Percentiles rank a stretch among this genome's conserved stretches.
Evolutionary conservation across 1,140 invertebrate genomes (phyloP).

Genomic region (Luehdorfia chinensis): DNA sequence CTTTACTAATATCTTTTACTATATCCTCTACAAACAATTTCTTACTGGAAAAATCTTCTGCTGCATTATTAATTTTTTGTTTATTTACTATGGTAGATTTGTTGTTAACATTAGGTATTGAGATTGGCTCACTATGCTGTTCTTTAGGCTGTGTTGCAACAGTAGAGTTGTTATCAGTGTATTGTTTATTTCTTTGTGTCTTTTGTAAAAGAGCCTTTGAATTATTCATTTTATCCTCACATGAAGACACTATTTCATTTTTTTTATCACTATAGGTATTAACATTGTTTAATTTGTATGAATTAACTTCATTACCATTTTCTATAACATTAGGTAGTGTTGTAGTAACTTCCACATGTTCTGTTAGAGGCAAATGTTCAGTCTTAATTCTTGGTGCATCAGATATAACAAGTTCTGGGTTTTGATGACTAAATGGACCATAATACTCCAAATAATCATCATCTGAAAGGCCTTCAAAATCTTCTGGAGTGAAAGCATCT

Average conservation of each 20-base stretch:
- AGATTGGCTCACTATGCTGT: slow-evolving; percentile 22
- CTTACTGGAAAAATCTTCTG: background rate
- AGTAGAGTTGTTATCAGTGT: slow-evolving; percentile 7
- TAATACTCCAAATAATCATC: slow-evolving; percentile 39
- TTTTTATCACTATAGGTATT: slow-evolving; percentile 18
- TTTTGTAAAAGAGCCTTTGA: slow-evolving; percentile 46
- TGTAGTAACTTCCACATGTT: slow-evolving; percentile 31
- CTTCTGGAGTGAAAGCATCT: slow-evolving; percentile 53
- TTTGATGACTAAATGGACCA: slow-evolving; percentile 33
- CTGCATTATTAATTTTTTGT: background rate
- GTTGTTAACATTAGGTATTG: slow-evolving; percentile 5
- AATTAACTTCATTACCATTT: background rate
- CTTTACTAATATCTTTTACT: slow-evolving; percentile 23
- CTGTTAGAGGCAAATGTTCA: slow-evolving; percentile 25
- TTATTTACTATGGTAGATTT: no score
- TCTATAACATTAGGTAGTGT: slow-evolving; percentile 21
- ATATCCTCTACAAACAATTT: slow-evolving; percentile 12
- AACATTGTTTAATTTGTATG: slow-evolving; percentile 20
- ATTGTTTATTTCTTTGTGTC: slow-evolving; percentile 26
- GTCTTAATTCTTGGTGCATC: slow-evolving; percentile 37
- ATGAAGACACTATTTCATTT: slow-evolving; percentile 40
- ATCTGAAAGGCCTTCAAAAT: slow-evolving; percentile 35
- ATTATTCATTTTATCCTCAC: slow-evolving; percentile 56
- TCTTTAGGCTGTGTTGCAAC: slow-evolving; percentile 12
- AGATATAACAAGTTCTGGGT: slow-evolving; percentile 29